Evolutionary conservation across 2,113 vertebrate species (phyloP), one percentile per base, ranked within the genome.

Genomic region (Rhinogobius similis): DNA sequence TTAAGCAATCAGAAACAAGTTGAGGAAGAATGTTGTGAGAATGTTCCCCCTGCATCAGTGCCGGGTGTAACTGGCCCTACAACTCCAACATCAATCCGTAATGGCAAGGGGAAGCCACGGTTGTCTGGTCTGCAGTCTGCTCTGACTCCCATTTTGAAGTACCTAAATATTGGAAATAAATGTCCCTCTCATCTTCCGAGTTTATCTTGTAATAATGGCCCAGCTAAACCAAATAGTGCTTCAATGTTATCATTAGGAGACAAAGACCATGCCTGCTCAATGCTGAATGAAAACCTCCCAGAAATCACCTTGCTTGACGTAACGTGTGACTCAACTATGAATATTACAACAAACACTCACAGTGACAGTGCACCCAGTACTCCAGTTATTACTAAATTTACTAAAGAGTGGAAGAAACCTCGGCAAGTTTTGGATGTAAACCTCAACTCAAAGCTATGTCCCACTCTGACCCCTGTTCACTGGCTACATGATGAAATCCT

Each of bases 141-240:
- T 67, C 39, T 82, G 43, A 86, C 75, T 9, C 87, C 87, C n/a
- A 55, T 79, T 74, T 74, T 82, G 24, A 86, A 84, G 65, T 29
- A 65, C 18, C 53, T 82, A 13, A 82, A 81, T 70, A 75, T 78
- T 13, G 29, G 10, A 10, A 82, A 65, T 4, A 75, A 36, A 62
- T 2, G 27, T 13, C 18, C 41, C 2, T 62, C 74, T 64, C 65
- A 70, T 23, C 71, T 68, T 12, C 23, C 53, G 62, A 53, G 5
- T 26, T 29, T 43, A 10, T 3, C 50, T 12, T 46, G 43, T 53
- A 32, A 23, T 16, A 10, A 29, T 7, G 9, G 24, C 36, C 11
- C 38, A 0, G 23, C 32, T 58, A 56, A 76, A 58, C 46, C 64
- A 76, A 21, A 14, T 3, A 21, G 23, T 20, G 41, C 26, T 9